Percentiles rank a stretch among this genome's conserved stretches.
Conservation (phyloP, 2,888 invertebrate species). For the Drosophila anceps region DNA sequence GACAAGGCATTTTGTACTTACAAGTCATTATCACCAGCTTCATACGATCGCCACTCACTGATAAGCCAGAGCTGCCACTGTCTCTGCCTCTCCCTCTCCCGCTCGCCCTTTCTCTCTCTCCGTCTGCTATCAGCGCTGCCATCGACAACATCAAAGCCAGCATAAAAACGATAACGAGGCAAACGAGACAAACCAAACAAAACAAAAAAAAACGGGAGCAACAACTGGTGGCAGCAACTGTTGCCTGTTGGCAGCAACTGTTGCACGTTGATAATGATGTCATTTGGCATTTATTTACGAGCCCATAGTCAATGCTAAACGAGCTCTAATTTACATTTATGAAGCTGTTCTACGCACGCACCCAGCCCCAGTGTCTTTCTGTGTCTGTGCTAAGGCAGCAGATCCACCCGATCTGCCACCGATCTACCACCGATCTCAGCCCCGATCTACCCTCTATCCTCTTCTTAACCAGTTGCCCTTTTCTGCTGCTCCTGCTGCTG, state of each 20-base stretch:
- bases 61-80: conserved; percentile 61
- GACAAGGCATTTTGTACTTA: conserved; percentile 84
- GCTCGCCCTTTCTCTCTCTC: background rate
- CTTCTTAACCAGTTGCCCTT: conserved; percentile 13
- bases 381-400: conserved; percentile 27
- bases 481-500: conserved; percentile 17
- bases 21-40: conserved; percentile 83
- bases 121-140: conserved; percentile 62
- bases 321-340: conserved; percentile 85
- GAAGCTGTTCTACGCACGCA: conserved; percentile 83
- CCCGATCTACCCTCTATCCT: background rate
- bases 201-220: conserved; percentile 37
- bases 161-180: conserved; percentile 69
- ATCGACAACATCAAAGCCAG: conserved; percentile 76
- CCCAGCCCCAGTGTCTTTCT: conserved; percentile 42
- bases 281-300: conserved; percentile 85
- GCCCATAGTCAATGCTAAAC: conserved; percentile 83
- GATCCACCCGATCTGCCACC: background rate
- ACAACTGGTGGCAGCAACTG: conserved; percentile 32
- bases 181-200: conserved; percentile 51
- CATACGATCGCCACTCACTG: conserved; percentile 67
- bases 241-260: conserved; percentile 18
- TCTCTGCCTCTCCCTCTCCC: background rate
- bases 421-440: conserved; percentile 5
- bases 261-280: conserved; percentile 81